Conservation (phyloP, 2,113 vertebrate species). For the Gnathonemus longibarbis region DNA sequence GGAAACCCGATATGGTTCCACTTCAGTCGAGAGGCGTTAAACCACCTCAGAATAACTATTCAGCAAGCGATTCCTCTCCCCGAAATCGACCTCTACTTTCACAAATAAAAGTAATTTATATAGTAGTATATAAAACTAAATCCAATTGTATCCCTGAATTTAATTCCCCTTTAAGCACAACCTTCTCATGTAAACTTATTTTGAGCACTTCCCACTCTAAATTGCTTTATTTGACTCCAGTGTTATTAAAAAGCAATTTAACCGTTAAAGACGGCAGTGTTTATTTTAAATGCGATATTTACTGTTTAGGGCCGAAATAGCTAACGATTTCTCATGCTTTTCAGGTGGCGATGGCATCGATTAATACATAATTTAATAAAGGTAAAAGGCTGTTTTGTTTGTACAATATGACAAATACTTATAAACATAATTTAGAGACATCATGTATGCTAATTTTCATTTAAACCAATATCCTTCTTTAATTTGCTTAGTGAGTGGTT, state of each 20-base stretch:
- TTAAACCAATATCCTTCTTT: not conserved
- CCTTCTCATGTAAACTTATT: not conserved
- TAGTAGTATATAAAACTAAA: not conserved
- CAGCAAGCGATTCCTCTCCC: not conserved
- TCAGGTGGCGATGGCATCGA: not conserved
- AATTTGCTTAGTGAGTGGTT: not conserved
- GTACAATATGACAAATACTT: not conserved
- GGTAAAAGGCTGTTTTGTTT: not conserved
- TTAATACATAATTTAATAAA: not conserved
- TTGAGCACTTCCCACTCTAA: not conserved
- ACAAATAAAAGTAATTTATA: not conserved
- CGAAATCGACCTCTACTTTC: not conserved
- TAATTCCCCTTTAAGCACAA: not conserved
- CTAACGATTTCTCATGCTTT: not conserved
- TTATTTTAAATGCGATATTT: not conserved
- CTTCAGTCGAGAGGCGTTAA: not conserved
- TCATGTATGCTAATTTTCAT: not conserved
- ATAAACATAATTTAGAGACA: not conserved
- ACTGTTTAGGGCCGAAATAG: not conserved
- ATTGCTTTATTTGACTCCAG: not conserved
- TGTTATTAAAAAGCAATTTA: not conserved
- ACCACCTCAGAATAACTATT: not conserved
- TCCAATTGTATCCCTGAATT: not conserved
- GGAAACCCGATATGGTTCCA: slow-evolving; percentile 4
- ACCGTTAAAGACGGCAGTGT: not conserved